A percentile compares a stretch with the other conserved stretches of the same genome.
Evolutionary conservation across 2,113 vertebrate genomes (phyloP).

Genomic region (Rhea americana): DNA sequence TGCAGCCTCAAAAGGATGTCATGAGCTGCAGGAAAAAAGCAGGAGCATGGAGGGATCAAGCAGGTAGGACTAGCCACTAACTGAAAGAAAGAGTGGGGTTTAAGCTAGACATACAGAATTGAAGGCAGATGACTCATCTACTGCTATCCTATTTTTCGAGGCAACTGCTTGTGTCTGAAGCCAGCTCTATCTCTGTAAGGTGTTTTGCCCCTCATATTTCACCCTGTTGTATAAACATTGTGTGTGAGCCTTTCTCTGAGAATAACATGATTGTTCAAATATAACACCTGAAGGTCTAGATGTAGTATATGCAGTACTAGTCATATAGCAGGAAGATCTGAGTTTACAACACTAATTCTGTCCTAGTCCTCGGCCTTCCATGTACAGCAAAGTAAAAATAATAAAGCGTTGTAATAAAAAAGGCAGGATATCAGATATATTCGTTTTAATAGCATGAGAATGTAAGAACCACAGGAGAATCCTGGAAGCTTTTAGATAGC

Average conservation of each 20-base stretch:
- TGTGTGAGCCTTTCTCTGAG: background rate
- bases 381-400: background rate
- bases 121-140: background rate
- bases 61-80: background rate
- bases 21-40: background rate
- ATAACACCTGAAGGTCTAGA: background rate
- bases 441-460: background rate
- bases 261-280: background rate
- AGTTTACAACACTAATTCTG: background rate
- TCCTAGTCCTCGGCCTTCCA: background rate
- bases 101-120: background rate
- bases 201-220: background rate
- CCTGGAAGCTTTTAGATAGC: background rate
- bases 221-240: background rate
- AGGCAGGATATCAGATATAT: background rate
- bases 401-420: background rate
- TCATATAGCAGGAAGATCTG: background rate
- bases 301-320: background rate
- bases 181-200: background rate
- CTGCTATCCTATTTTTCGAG: background rate
- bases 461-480: background rate
- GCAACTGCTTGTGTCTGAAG: accelerated
- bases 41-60: background rate
- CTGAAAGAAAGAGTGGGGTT: background rate
- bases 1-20: background rate